Evolutionary conservation across 1,140 invertebrate species (phyloP).

Genomic region (Lerema accius): DNA sequence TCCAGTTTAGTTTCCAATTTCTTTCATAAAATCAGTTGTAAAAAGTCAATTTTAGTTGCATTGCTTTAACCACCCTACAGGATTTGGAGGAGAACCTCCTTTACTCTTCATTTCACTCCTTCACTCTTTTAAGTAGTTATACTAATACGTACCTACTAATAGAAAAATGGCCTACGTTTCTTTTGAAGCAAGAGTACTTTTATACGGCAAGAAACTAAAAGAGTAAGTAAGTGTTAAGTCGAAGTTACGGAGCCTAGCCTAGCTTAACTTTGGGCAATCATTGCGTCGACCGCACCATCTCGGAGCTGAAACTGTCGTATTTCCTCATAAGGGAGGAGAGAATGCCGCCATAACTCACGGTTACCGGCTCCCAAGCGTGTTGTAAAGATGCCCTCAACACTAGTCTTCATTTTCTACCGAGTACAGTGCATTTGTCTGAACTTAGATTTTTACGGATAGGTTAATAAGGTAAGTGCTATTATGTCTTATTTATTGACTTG

Average conservation of each 20-base stretch:
- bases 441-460: constrained; percentile 32
- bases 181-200: too few relatives aligned
- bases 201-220: constrained; percentile 5
- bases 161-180: too few relatives aligned
- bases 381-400: constrained; percentile 79
- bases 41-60: too few relatives aligned
- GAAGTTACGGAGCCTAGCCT: constrained; percentile 45
- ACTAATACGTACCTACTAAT: too few relatives aligned
- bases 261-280: constrained; percentile 65
- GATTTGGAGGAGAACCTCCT: too few relatives aligned
- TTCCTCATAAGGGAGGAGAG: constrained; percentile 79
- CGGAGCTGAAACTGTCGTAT: constrained; percentile 73
- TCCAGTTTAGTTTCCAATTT: too few relatives aligned
- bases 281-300: constrained; percentile 59
- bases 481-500: too few relatives aligned
- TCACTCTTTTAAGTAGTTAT: too few relatives aligned
- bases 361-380: constrained; percentile 74
- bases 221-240: constrained; percentile 29
- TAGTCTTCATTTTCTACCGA: constrained; percentile 76
- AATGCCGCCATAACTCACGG: constrained; percentile 76
- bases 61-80: too few relatives aligned
- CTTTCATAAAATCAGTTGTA: too few relatives aligned
- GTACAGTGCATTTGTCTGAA: constrained; percentile 55
- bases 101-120: too few relatives aligned
- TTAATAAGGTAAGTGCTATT: constrained; percentile 1